Percentiles rank a stretch among this genome's conserved stretches.
Conservation (phyloP, 1,140 invertebrate genomes). For the Arctopsyche grandis region DNA sequence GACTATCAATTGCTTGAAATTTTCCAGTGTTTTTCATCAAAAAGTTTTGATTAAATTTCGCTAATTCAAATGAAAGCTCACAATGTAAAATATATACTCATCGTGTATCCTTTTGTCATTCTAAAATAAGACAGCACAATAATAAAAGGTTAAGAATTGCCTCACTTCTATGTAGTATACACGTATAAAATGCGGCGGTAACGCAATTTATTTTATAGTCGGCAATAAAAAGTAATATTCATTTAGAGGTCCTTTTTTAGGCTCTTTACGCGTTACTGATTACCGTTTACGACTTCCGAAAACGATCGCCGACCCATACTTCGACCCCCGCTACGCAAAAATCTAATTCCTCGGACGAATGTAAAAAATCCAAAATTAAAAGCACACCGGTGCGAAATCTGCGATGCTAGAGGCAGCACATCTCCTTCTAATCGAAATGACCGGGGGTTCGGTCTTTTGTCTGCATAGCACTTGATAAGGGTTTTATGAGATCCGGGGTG, state of each 20-base stretch:
- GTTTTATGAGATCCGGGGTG: conserved; percentile 52
- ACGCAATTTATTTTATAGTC: conserved; percentile 35
- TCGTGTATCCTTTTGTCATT: no score
- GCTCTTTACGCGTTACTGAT: conserved; percentile 35
- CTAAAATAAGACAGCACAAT: no score
- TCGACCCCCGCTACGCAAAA: conserved; percentile 42
- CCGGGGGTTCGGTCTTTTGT: conserved; percentile 43
- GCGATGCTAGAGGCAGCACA: conserved; percentile 13
- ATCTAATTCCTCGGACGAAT: conserved; percentile 39
- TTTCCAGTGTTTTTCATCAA: no score
- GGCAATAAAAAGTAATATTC: conserved; percentile 39
- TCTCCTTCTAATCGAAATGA: background rate
- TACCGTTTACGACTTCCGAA: conserved; percentile 44
- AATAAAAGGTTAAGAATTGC: no score
- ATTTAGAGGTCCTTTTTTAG: conserved; percentile 32
- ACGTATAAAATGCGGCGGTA: background rate
- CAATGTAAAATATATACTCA: no score
- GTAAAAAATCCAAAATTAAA: conserved; percentile 47
- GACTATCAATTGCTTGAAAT: no score
- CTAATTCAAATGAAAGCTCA: no score
- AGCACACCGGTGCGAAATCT: conserved; percentile 34
- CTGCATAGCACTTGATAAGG: conserved; percentile 52
- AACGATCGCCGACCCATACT: conserved; percentile 39
- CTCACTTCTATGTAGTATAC: no score
- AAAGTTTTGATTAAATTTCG: no score